These are phyloP conservation scores for Drosophila pallidifrons DNA, from an alignment of 1,140 invertebrate species.

Conservation along the genomic window DNA sequence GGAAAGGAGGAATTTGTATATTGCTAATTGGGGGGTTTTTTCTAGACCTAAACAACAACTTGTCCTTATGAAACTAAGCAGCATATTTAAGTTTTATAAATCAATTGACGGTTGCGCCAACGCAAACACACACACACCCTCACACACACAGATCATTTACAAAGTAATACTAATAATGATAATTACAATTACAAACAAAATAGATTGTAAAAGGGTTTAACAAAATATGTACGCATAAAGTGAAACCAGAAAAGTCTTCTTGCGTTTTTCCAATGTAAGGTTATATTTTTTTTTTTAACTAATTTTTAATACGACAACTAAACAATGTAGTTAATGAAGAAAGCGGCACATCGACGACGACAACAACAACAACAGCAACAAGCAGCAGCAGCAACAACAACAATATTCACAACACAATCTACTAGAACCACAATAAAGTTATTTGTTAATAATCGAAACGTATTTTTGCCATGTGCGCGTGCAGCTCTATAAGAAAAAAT, in stretches of 20 bases:
- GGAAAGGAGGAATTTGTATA: slow-evolving; percentile 28
- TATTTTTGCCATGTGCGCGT: slow-evolving; percentile 67
- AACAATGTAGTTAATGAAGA: slow-evolving; percentile 47
- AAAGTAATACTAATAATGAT: slow-evolving; percentile 67
- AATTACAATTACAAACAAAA: slow-evolving; percentile 60
- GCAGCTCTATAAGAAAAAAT: slow-evolving; percentile 49
- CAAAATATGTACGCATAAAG: slow-evolving; percentile 41
- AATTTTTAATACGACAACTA: slow-evolving; percentile 37
- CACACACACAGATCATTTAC: slow-evolving; percentile 37
- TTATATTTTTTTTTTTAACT: slow-evolving; percentile 55
- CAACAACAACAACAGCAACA: slow-evolving; percentile 21
- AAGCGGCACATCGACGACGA: slow-evolving; percentile 30
- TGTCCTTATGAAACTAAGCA: slow-evolving; percentile 32
- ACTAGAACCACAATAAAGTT: slow-evolving; percentile 38
- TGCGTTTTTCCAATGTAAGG: slow-evolving; percentile 63
- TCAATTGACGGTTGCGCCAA: slow-evolving; percentile 56
- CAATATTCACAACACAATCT: slow-evolving; percentile 20
- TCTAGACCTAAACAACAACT: slow-evolving; percentile 26
- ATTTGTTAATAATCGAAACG: slow-evolving; percentile 74
- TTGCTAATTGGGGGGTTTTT: slow-evolving; percentile 21
- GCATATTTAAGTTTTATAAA: slow-evolving; percentile 58
- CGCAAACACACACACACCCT: slow-evolving; percentile 47
- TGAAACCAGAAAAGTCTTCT: slow-evolving; percentile 55
- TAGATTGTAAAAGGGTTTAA: slow-evolving; percentile 67
- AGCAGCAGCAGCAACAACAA: slow-evolving; percentile 14